Evolutionary conservation across 2,888 invertebrate species (phyloP).

Genomic region (Ypsolopha sequella): DNA sequence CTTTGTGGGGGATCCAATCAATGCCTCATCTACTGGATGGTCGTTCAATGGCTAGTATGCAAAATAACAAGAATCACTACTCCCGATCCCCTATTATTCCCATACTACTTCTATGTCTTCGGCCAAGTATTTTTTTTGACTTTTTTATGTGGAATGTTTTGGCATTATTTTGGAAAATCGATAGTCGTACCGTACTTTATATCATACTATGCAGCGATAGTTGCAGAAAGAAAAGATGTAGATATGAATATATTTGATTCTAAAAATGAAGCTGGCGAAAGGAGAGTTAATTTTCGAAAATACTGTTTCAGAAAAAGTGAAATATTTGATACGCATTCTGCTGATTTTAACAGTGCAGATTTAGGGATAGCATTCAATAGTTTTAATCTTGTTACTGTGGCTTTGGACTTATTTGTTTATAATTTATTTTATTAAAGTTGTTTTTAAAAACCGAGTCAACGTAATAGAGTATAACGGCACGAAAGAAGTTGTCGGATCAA

Average conservation of each 20-base stretch:
- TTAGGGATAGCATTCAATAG: neutral
- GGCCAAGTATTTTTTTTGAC: slow-evolving; percentile 45
- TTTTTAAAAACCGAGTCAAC: too few species aligned
- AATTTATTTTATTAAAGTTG: neutral
- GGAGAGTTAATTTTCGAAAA: slow-evolving; percentile 32
- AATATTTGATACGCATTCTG: slow-evolving; percentile 33
- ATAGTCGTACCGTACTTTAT: slow-evolving; percentile 35
- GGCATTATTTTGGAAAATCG: slow-evolving; percentile 33
- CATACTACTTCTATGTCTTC: slow-evolving; percentile 53
- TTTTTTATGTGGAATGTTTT: slow-evolving; percentile 16
- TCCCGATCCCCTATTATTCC: slow-evolving; percentile 46
- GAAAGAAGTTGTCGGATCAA: too few species aligned
- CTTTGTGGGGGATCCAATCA: slow-evolving; percentile 46
- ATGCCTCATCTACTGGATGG: slow-evolving; percentile 48
- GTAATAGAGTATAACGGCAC: too few species aligned
- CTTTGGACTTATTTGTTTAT: neutral
- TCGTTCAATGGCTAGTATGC: slow-evolving; percentile 50
- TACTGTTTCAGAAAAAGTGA: slow-evolving; percentile 57
- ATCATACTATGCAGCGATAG: slow-evolving; percentile 20
- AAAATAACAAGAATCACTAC: slow-evolving; percentile 41
- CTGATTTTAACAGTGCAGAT: neutral
- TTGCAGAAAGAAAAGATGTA: too few species aligned
- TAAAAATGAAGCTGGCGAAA: slow-evolving; percentile 10
- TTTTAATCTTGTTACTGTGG: neutral
- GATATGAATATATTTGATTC: slow-evolving; percentile 12